Base-by-base conservation (phyloP, 2,113 vertebrate genomes). In the Chascanopsetta lugubris region DNA sequence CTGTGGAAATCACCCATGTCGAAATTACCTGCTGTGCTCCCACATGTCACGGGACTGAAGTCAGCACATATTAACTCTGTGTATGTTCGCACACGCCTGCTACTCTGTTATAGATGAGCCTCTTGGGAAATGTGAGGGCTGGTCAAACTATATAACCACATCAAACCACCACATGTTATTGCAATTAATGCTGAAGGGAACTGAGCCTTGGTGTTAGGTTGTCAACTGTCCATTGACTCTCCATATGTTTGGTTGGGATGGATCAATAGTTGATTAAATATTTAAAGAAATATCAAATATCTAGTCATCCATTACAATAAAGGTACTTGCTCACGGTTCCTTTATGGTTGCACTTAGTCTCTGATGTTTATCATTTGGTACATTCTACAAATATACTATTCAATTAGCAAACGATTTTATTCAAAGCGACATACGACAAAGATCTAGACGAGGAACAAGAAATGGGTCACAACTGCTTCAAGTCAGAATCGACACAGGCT, bases 261-360 rank as follows among this genome's bases (percentile, higher is more conserved):
- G 45, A 75, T 69, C 71, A 54, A 76, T 71, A 70, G 8, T n/a
- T 63, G 46, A 64, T 80, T 73, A 71, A 81, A 67, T 75, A 78
- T 78, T 80, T 22, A 46, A 43, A 47, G 42, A 47, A 25, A 51
- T 59, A 77, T 85, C 74, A 26, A 4, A 75, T 75, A 55, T 64
- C 56, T 3, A 36, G 58, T 66, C 34, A 79, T 64, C 12, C n/a
- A 50, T 77, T 82, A 65, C 4, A 20, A 24, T 34, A 13, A 22
- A 65, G 22, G 50, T 12, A 29, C 38, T 21, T 58, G 29, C 61
- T 27, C 50, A 48, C 43, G 15, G 47, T 24, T 47, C 18, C 21
- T 50, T 25, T 55, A 17, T 6, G 26, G 36, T 55, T 62, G n/a
- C 30, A 40, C 18, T 9, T 6, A 11, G n/a, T 57, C 20, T 24